Percentiles rank a stretch among this genome's conserved stretches.
These are phyloP conservation scores for Mayetiola destructor DNA, from an alignment of 2,888 invertebrate genomes.

Conservation along the genomic window DNA sequence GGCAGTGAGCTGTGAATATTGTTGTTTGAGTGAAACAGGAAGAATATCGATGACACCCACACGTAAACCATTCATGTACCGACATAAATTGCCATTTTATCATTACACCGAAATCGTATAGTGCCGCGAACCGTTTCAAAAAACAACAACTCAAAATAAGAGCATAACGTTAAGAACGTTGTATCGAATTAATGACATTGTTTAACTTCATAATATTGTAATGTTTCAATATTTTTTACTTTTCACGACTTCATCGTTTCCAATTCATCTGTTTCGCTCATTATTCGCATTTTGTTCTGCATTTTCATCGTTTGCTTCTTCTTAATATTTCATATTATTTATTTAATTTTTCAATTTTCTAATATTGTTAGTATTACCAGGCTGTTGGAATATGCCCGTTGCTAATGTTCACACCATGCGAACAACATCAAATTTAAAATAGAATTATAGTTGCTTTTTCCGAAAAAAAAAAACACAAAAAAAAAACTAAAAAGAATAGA, in stretches of 20 bases:
- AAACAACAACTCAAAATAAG: not conserved
- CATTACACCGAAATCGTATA: not conserved
- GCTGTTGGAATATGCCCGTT: not conserved
- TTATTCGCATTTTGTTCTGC: not conserved
- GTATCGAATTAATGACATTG: constrained; percentile 5
- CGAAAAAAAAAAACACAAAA: not conserved
- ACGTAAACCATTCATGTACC: not conserved
- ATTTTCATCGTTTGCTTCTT: not conserved
- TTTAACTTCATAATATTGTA: not conserved
- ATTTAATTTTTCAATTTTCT: not conserved
- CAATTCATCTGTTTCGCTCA: not conserved
- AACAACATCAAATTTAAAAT: not conserved
- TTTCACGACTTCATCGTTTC: not conserved
- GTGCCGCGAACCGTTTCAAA: too few relatives aligned
- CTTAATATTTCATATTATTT: not conserved
- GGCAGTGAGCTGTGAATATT: too few relatives aligned
- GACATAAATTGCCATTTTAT: not conserved
- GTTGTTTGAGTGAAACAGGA: not conserved
- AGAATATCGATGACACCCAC: constrained; percentile 1
- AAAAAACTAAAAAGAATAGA: not conserved
- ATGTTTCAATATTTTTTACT: not conserved
- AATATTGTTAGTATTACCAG: not conserved
- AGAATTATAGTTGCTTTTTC: too few relatives aligned
- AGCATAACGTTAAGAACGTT: not conserved
- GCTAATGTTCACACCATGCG: constrained; percentile 1